Base-by-base conservation (phyloP, 2,797 vertebrate genomes). In the Hafferia zeledoni region DNA sequence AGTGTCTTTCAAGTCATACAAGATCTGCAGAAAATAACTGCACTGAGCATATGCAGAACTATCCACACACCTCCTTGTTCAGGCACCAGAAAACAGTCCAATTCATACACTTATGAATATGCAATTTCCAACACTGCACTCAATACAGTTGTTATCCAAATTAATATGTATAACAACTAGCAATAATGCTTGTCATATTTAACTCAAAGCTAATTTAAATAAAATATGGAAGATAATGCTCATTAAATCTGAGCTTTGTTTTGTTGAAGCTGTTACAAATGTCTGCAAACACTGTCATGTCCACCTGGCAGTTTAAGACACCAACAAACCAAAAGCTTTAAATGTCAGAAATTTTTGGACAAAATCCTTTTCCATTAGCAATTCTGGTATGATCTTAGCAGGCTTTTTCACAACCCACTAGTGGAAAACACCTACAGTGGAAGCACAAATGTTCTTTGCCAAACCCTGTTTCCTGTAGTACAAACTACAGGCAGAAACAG, bases 241-340 rank as follows among this genome's bases (percentile, higher is more conserved):
- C 47, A 63, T 63, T 77, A 93, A 85, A 77, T 46, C 79, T 37
- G 35, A 89, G 69, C 19, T 44, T 78, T 1, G 0, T 70, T 89
- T 67, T 77, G 33, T 39, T 56, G 52, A 89, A 7, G 56, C 46
- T 59, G 4, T 49, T 77, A 16, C 13, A 80, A 64, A 56, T 13
- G 30, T 19, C 63, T 79, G 59, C 70, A 83, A 84, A 75, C 24
- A 37, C 17, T 30, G 17, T 14, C 33, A 55, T 3, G 10, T 49
- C 28, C 19, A 77, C 33, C 44, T 30, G 31, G 11, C 90, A 52
- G 30, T 44, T 84, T 41, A 81, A 80, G 56, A 87, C 6, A n/a
- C 13, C 41, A 90, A 83, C 12, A 90, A 76, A 90, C 72, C 10
- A 79, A 72, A 75, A 78, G 19, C 33, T 83, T 83, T 64, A 60